These are phyloP conservation scores for Illadopsis cleaveri DNA, from an alignment of 2,113 vertebrate genomes.

Conservation along the genomic window DNA sequence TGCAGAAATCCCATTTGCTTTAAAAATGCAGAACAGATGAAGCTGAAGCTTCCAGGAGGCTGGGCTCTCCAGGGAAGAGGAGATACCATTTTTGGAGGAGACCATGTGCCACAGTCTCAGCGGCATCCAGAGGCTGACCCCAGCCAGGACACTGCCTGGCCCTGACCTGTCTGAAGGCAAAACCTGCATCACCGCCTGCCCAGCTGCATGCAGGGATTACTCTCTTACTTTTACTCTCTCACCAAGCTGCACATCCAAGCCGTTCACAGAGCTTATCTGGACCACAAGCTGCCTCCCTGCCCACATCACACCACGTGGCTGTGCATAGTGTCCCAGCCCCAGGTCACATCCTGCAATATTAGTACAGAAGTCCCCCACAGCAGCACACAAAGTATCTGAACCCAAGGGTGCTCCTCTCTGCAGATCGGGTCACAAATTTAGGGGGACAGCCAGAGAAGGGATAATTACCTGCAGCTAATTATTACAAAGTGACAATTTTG, in stretches of 20 bases:
- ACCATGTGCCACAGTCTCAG: rapidly evolving
- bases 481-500: not conserved
- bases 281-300: not conserved
- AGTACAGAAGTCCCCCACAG: not conserved
- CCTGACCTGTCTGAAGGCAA: rapidly evolving
- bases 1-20: not conserved
- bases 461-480: not conserved
- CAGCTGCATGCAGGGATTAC: not conserved
- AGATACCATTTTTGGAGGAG: not conserved
- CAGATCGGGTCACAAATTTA: not conserved
- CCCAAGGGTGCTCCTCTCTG: not conserved
- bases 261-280: not conserved
- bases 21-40: not conserved
- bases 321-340: not conserved
- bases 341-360: not conserved
- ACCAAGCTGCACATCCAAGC: not conserved
- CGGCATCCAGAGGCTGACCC: rapidly evolving
- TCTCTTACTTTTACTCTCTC: not conserved
- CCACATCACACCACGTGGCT: rapidly evolving
- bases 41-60: not conserved
- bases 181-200: rapidly evolving
- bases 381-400: not conserved
- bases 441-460: not conserved
- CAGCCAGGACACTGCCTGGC: rapidly evolving
- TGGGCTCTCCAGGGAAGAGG: not conserved